Evolutionary conservation across 1,140 invertebrate species (phyloP).

Genomic region (Psix sp.): DNA sequence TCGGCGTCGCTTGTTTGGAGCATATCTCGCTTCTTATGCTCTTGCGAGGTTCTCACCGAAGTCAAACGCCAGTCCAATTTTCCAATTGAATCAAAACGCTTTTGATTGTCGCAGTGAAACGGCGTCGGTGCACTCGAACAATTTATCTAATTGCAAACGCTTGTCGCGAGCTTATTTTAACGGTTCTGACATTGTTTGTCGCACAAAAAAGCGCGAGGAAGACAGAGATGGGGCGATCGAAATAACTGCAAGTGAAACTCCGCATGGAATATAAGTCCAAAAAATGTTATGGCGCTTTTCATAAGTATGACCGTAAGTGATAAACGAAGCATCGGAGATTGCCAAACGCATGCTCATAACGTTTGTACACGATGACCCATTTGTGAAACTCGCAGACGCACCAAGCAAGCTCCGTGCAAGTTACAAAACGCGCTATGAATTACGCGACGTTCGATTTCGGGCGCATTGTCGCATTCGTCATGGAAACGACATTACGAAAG

Average conservation of each 20-base stretch:
- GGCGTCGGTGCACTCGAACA: too few species aligned
- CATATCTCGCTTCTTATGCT: neutral
- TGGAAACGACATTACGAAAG: conserved; percentile 31
- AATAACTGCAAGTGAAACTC: conserved; percentile 9
- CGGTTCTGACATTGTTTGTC: neutral
- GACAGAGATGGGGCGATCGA: neutral
- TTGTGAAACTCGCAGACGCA: conserved; percentile 48
- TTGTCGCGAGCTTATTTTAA: conserved; percentile 11
- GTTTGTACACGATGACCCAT: conserved; percentile 45
- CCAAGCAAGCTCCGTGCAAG: conserved; percentile 20
- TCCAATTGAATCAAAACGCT: conserved; percentile 6
- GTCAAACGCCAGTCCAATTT: neutral
- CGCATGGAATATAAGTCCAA: conserved; percentile 3
- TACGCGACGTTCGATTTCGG: conserved; percentile 44
- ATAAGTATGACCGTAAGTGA: conserved; percentile 21
- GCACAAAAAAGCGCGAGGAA: neutral
- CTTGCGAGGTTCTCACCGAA: neutral
- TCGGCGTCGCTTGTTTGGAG: too few species aligned
- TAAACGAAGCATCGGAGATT: conserved; percentile 36
- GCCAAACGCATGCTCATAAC: conserved; percentile 39
- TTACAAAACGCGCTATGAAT: conserved; percentile 50
- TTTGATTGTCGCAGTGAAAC: conserved; percentile 4
- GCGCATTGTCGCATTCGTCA: conserved; percentile 33
- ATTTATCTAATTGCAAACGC: conserved; percentile 21
- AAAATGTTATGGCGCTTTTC: conserved; percentile 27